A percentile compares a stretch with the other conserved stretches of the same genome.
phyloP scores from a whole-genome alignment of 2,888 invertebrate genomes.

The Yponomeuta sedellus region DNA sequence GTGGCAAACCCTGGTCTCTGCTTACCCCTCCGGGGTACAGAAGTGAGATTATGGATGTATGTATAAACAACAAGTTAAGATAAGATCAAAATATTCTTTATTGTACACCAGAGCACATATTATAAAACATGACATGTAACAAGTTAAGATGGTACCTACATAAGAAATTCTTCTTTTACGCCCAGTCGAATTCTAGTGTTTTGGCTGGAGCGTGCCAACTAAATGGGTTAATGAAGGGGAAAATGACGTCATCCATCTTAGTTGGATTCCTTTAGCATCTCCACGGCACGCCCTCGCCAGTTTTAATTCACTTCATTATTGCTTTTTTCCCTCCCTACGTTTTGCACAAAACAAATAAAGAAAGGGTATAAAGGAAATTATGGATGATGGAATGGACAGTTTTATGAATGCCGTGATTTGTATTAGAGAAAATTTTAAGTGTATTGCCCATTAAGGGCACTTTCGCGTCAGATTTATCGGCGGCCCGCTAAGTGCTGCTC shows the following conservation, averaged over 20 bases:
- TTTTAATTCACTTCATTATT: slow-evolving; percentile 64
- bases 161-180: background rate
- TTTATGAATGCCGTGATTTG: background rate
- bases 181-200: slow-evolving; percentile 30
- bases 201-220: slow-evolving; percentile 46
- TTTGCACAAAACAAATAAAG: background rate
- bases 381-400: slow-evolving; percentile 1
- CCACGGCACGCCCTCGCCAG: slow-evolving; percentile 37
- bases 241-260: slow-evolving; percentile 70
- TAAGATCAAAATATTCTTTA: no score
- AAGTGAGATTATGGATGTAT: no score
- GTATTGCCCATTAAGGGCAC: background rate
- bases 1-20: no score
- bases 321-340: slow-evolving; percentile 33
- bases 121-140: no score
- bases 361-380: slow-evolving; percentile 2
- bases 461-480: background rate
- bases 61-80: background rate
- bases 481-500: background rate
- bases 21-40: no score
- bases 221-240: slow-evolving; percentile 70
- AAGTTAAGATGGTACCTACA: background rate
- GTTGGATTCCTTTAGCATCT: slow-evolving; percentile 61
- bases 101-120: no score
- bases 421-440: slow-evolving; percentile 1